Evolutionary conservation across 2,888 invertebrate genomes (phyloP).

Genomic region (Ectemnius continuus): DNA sequence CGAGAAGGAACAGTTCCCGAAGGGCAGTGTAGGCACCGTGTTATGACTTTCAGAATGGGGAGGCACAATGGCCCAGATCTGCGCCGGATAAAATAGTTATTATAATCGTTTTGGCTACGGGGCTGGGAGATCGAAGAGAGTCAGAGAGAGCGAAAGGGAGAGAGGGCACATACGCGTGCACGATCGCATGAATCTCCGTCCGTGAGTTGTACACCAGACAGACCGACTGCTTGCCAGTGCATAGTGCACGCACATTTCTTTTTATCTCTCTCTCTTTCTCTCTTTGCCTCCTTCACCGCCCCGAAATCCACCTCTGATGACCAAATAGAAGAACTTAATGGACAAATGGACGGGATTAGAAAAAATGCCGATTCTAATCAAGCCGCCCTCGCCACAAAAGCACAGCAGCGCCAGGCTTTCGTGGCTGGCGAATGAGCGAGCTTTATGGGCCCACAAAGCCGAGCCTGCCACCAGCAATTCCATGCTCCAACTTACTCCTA

Average conservation of each 20-base stretch:
- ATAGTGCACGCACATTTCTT: no score
- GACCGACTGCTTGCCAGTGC: neutral
- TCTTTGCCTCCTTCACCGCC: no score
- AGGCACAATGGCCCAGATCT: constrained; percentile 77
- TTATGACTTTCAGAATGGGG: constrained; percentile 77
- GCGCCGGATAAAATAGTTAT: constrained; percentile 78
- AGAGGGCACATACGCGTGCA: constrained; percentile 8
- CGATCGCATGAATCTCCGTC: neutral
- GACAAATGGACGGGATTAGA: constrained; percentile 68
- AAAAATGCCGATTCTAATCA: constrained; percentile 66
- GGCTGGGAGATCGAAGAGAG: constrained; percentile 45
- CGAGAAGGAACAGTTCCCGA: constrained; percentile 63
- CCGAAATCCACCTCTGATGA: constrained; percentile 30
- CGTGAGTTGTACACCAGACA: neutral
- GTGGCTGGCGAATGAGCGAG: neutral
- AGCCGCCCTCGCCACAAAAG: constrained; percentile 21
- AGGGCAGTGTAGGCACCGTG: constrained; percentile 73
- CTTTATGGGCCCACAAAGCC: neutral
- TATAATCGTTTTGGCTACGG: constrained; percentile 76
- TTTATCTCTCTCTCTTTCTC: no score
- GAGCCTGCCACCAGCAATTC: neutral
- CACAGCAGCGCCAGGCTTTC: neutral
- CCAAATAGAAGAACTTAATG: constrained; percentile 55
- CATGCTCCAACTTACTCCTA: neutral
- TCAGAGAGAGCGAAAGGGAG: constrained; percentile 19